phyloP scores from a whole-genome alignment of 2,888 invertebrate genomes.

The Scaptomyza cyrtandrae region DNA sequence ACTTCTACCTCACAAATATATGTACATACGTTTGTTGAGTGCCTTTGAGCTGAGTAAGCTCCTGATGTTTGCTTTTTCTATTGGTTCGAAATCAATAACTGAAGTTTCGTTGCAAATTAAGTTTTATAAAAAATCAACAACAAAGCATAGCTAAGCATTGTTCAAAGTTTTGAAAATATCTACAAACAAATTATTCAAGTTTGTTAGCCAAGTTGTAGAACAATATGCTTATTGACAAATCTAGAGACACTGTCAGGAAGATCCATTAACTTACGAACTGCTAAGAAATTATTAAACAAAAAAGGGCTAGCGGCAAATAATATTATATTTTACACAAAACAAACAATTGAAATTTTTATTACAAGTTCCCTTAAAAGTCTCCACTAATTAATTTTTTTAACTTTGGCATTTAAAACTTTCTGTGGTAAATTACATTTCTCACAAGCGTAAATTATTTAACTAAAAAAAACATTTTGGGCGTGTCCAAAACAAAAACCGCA shows the following conservation, averaged over 20 bases:
- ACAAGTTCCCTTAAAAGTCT: too few species aligned
- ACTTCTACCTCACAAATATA: background rate
- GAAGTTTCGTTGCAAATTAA: constrained; percentile 20
- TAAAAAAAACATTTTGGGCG: background rate
- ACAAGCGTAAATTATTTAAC: constrained; percentile 4
- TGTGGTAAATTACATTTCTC: background rate
- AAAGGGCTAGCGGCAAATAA: too few species aligned
- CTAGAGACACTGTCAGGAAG: background rate
- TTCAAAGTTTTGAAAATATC: constrained; percentile 20
- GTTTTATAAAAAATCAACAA: constrained; percentile 15
- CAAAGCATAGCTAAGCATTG: background rate
- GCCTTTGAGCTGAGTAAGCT: background rate
- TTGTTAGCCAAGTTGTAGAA: background rate
- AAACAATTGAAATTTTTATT: too few species aligned
- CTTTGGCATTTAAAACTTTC: background rate
- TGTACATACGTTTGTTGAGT: background rate
- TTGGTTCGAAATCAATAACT: constrained; percentile 31
- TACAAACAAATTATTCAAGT: constrained; percentile 17
- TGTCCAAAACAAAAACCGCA: constrained; percentile 37
- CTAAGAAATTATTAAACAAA: too few species aligned
- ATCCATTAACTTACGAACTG: too few species aligned
- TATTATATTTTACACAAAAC: too few species aligned
- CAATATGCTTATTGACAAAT: background rate
- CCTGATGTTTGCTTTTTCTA: background rate
- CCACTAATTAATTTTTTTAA: background rate